Evolutionary conservation across 2,888 invertebrate species (phyloP).

Genomic region (Argynnis bischoffii): DNA sequence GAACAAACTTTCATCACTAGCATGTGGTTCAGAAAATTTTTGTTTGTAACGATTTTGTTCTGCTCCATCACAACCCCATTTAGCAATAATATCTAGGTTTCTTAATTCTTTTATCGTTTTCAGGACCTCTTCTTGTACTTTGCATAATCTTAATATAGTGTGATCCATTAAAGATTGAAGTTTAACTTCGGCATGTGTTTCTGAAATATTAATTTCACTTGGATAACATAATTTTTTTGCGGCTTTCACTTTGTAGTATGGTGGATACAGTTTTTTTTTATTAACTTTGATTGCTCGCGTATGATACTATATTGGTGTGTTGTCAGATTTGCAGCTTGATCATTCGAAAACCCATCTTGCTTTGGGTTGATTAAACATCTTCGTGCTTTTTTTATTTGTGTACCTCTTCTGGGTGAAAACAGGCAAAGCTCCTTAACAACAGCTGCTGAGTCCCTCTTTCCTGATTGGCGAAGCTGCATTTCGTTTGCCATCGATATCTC

Average conservation of each 20-base stretch:
- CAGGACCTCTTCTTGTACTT: constrained; percentile 1
- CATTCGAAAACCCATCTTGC: too few relatives aligned
- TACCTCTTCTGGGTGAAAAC: too few relatives aligned
- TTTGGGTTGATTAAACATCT: too few relatives aligned
- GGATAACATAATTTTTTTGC: background rate
- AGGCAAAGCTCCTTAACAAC: too few relatives aligned
- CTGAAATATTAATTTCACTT: background rate
- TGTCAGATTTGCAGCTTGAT: too few relatives aligned
- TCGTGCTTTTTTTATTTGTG: too few relatives aligned
- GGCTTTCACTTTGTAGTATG: background rate
- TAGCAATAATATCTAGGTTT: background rate
- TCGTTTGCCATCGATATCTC: too few relatives aligned
- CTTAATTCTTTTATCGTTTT: constrained; percentile 1
- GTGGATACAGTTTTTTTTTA: background rate
- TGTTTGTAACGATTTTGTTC: constrained; percentile 15
- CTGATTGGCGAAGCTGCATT: too few relatives aligned
- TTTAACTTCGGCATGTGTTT: constrained; percentile 11
- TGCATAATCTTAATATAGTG: constrained; percentile 1
- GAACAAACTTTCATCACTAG: constrained; percentile 42
- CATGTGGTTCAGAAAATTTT: constrained; percentile 24
- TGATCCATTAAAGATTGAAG: constrained; percentile 15
- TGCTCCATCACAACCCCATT: constrained; percentile 14
- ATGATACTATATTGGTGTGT: too few relatives aligned
- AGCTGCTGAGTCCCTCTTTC: too few relatives aligned
- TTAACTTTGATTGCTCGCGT: too few relatives aligned